These are phyloP conservation scores for Cheilosia vulpina DNA, from an alignment of 2,888 invertebrate genomes.

Conservation along the genomic window DNA sequence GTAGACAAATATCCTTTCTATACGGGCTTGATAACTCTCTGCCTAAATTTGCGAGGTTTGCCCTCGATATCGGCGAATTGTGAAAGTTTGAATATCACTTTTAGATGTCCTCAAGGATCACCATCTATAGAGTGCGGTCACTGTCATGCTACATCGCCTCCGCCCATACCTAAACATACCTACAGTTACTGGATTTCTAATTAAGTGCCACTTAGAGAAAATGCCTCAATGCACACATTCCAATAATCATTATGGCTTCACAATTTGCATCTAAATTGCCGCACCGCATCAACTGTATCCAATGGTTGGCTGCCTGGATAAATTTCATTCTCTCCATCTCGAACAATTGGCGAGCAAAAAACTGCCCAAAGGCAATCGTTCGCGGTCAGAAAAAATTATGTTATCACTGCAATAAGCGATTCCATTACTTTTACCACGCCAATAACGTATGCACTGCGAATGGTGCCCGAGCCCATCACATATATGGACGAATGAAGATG, in stretches of 20 bases:
- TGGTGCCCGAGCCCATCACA: not conserved
- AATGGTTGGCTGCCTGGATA: slow-evolving; percentile 23
- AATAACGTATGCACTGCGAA: not conserved
- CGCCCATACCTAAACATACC: not conserved
- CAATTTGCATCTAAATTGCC: slow-evolving; percentile 70
- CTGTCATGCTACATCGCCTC: no score
- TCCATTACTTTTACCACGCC: slow-evolving; percentile 60
- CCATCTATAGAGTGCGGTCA: no score
- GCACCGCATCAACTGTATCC: slow-evolving; percentile 7
- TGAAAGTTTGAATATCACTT: no score
- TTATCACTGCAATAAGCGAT: slow-evolving; percentile 67
- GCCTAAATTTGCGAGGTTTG: no score
- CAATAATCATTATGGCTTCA: slow-evolving; percentile 61
- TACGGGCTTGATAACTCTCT: no score
- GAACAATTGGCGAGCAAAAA: slow-evolving; percentile 12
- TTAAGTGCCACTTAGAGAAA: slow-evolving; percentile 66
- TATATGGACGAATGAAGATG: slow-evolving; percentile 60
- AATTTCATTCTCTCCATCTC: slow-evolving; percentile 31
- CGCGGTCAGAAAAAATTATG: slow-evolving; percentile 32
- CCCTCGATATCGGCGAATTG: no score
- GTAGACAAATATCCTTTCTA: no score
- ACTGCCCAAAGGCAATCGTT: slow-evolving; percentile 35
- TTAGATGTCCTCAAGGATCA: no score
- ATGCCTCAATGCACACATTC: slow-evolving; percentile 59
- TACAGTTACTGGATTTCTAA: slow-evolving; percentile 21